Percentiles rank a stretch among this genome's conserved stretches.
phyloP scores from a whole-genome alignment of 2,888 invertebrate genomes.

The Nymphalis polychloros region DNA sequence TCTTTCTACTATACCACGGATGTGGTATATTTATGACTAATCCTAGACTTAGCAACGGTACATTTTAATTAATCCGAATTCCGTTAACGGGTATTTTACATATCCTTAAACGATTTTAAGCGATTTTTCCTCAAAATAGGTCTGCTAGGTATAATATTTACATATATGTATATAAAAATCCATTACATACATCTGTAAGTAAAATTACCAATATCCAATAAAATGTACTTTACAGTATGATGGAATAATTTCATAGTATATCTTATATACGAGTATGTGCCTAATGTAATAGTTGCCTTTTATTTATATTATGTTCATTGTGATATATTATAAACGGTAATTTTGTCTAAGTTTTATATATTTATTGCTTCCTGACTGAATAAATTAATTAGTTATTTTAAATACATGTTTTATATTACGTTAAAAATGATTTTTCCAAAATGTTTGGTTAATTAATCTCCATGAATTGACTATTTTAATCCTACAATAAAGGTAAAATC shows the following conservation, averaged over 20 bases:
- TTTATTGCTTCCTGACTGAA: too few relatives aligned
- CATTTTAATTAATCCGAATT: slow-evolving; percentile 23
- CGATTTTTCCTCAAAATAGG: not conserved
- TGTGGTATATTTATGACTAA: slow-evolving; percentile 33
- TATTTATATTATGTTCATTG: too few relatives aligned
- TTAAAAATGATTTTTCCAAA: not conserved
- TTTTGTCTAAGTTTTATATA: too few relatives aligned
- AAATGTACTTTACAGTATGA: too few relatives aligned
- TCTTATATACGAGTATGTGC: too few relatives aligned
- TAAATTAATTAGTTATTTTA: not conserved
- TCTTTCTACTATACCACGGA: slow-evolving; percentile 20
- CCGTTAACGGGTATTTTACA: slow-evolving; percentile 11
- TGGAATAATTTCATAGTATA: too few relatives aligned
- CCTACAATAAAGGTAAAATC: slow-evolving; percentile 21
- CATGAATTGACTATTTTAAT: not conserved
- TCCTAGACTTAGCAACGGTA: slow-evolving; percentile 25
- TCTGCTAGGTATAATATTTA: too few relatives aligned
- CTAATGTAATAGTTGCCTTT: too few relatives aligned
- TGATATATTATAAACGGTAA: too few relatives aligned
- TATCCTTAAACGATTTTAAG: slow-evolving; percentile 17
- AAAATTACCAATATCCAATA: too few relatives aligned
- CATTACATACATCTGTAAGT: not conserved
- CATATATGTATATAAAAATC: not conserved
- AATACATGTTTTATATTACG: not conserved
- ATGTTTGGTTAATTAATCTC: not conserved